These are phyloP conservation scores for Lepidocolaptes lacrymiger DNA, from an alignment of 2,797 vertebrate genomes.

Conservation along the genomic window DNA sequence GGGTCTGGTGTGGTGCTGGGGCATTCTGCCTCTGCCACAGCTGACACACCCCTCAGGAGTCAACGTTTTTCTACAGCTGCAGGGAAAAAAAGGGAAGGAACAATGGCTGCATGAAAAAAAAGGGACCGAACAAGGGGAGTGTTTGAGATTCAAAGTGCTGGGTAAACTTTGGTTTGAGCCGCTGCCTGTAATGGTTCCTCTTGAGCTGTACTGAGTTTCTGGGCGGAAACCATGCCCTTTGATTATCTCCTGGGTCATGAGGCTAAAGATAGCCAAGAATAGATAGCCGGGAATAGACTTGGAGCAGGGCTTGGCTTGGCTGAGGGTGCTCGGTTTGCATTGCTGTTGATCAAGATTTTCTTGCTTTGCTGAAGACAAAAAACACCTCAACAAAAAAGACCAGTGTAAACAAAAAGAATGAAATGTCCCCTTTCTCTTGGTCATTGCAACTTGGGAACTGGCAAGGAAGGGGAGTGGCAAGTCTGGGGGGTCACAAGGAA, in stretches of 20 bases:
- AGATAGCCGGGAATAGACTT: not conserved
- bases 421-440: not conserved
- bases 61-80: not conserved
- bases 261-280: not conserved
- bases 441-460: rapidly evolving
- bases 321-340: not conserved
- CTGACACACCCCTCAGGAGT: not conserved
- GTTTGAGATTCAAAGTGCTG: not conserved
- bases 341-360: not conserved
- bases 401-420: not conserved
- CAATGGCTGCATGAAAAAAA: not conserved
- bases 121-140: not conserved
- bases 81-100: not conserved
- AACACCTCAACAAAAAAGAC: not conserved
- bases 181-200: not conserved
- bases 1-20: not conserved
- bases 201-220: not conserved
- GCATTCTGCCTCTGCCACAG: rapidly evolving
- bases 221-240: not conserved
- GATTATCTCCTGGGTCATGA: not conserved
- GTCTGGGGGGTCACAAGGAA: not conserved
- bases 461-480: not conserved
- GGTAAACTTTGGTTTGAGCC: not conserved
- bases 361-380: not conserved
- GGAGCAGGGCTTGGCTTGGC: not conserved